Base-by-base conservation (phyloP, 2,113 vertebrate species). In the Polyodon spathula region DNA sequence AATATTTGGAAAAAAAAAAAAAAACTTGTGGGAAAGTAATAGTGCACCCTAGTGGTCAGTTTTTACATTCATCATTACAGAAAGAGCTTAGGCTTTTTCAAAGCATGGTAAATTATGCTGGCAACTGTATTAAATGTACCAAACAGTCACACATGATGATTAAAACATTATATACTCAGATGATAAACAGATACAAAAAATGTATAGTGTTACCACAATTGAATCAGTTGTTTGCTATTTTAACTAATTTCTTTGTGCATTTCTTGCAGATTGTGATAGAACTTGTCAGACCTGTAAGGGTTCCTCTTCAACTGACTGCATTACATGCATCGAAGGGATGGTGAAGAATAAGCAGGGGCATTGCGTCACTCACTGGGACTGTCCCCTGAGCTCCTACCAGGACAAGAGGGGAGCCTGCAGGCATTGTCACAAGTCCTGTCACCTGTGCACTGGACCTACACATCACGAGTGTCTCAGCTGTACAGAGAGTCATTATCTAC, bases 381-480 rank as follows among this genome's bases (percentile, higher is more conserved):
- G 95, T 14, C 3, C 78, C 5, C 38, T 3, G 14, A 3, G 11
- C 0, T 81, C 88, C 8, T 97, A 92, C 75, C 76, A 75, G 7
- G 61, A 84, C 56, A 56, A 71, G 41, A 58, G 68, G 0, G 68
- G 71, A 2, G 58, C 60, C 1, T 97, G 94, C 69, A 77, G 69
- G 40, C 57, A 62, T 8, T 98, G 96, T 52, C 87, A 95, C 64
- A 39, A 56, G 5, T 71, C 70, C 60, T 98, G 95, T 38, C 70
- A 77, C 15, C 79, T 27, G 38, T 98, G 96, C 64, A 81, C 67
- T 0, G 94, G 94, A 3, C 79, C 90, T 0, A 65, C 68, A 0
- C 64, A 81, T 63, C 53, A 89, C 27, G 75, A 87, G 2, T 98
- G 95, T 63, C 74, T 86, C 6, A 80, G 74, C 81, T 98, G 96